Evolutionary conservation across 2,113 vertebrate species (phyloP), one percentile per base, ranked within the genome.

Genomic region (Pelecanus crispus): DNA sequence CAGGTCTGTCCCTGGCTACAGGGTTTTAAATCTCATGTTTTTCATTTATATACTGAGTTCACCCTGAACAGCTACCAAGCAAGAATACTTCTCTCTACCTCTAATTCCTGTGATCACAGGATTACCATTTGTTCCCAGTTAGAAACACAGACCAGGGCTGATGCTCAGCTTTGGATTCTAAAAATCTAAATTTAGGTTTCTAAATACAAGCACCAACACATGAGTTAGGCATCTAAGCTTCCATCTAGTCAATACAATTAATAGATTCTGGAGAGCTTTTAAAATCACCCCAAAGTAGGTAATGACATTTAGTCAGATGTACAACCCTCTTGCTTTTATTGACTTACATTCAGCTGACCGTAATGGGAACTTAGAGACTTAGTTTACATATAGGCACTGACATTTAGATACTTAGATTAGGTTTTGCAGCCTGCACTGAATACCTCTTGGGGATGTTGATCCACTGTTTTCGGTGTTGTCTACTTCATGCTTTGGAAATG

Each of bases 381-480:
- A 34, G 13, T 73, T 91, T 74, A 29, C 8, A 17, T 70, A 24
- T 17, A 70, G 21, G 10, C 29, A 70, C 13, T 36, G 44, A 70
- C 13, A 66, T 84, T 81, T 71, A 78, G 55, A 59, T 24, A 74
- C 45, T 61, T 67, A 63, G 29, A 53, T 50, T 66, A 21, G 16
- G 7, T 25, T 58, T 87, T 81, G 17, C 29, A 50, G 6, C 8
- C 28, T 59, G 5, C 19, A 32, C 8, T 45, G 45, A 47, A 32
- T 29, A 53, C 15, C 9, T 67, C n/a, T 47, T 53, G 26, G 28
- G 19, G 42, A 55, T 52, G 31, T 16, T 40, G 70, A 59, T 84
- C 25, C 16, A 40, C 24, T 1, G 0, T 26, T 13, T 44, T 85
- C 0, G 0, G 42, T 58, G 36, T 34, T 63, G 26, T 82, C 32